Evolutionary conservation across 1,140 invertebrate species (phyloP), one percentile per base, ranked within the genome.

Genomic region (Odontomachus brunneus): DNA sequence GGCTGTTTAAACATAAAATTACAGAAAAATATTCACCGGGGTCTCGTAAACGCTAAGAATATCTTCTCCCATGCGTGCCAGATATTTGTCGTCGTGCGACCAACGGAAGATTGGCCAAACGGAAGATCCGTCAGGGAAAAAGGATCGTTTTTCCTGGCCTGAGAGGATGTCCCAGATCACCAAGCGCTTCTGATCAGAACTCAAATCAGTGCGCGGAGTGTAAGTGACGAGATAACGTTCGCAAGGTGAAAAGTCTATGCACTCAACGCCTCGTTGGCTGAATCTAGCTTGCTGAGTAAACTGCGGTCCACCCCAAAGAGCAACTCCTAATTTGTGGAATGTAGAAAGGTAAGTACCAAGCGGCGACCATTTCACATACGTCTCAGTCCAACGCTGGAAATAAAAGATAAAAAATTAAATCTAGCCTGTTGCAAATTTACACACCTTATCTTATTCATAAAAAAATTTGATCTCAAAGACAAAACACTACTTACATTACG

Each of bases 151-250:
- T 90, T 99, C 98, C 84, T 96, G 96, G n/a, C 98, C 98, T 44
- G 98, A 97, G 94, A 97, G 95, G 62, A 99, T 98, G 93, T 99
- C 98, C 98, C 98, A 99, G 89, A 99, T 97, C 59, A 98, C 97
- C 7, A 99, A 95, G 82, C 96, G 96, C 88, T 97, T 96, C 66
- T 96, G 95, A 83, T 97, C 96, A 1, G 91, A 94, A 92, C 95
- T 91, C 85, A 95, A 94, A 90, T 98, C 96, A 63, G 95, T 94
- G 85, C 96, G 94, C 9, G 98, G 96, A 84, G 98, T 97, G 92
- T 98, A 99, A 0, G 98, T 98, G 0, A 99, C 98, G 57, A 99
- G 93, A 93, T 99, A 99, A 94, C 98, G 98, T 95, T 99, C 99
- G 94, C 97, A 98, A 0, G 99, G 99, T 57, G 99, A 99, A 93